Base-by-base conservation (phyloP, 2,797 vertebrate genomes). In the Neostethus bicornis region DNA sequence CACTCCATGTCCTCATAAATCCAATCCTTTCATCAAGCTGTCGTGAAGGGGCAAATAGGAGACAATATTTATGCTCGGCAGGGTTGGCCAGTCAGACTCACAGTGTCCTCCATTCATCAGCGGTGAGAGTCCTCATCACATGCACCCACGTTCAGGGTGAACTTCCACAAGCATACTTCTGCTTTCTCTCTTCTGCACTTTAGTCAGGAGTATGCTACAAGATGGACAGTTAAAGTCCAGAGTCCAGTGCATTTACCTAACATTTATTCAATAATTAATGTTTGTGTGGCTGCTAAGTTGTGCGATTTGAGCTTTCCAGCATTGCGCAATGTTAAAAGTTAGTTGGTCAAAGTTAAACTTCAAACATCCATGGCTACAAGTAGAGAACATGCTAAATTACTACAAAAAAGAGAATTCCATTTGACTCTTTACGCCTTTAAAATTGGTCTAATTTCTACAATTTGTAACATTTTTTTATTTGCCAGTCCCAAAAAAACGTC, bases 261-360 rank as follows among this genome's bases (percentile, higher is more conserved):
- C 58, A 64, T 63, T 66, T 68, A 49, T 71, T 85, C 38, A 83
- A 79, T 82, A 76, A 88, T 75, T 47, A n/a, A 85, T 81, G 67
- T 20, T 31, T 64, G 56, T 59, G 57, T 61, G 55, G 49, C 29
- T 65, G 48, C 54, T 46, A 41, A 55, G 59, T 63, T 10, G 49
- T 51, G 43, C 1, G 34, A 45, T 51, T 28, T 46, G 61, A 63
- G 59, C 41, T 23, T 32, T 63, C 20, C 11, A 23, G 16, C 32
- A 61, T 48, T 31, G 10, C 32, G 35, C 51, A 24, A 25, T 61
- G 35, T 54, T 50, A 70, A 16, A 46, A 29, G 13, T 20, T 20
- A 25, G 50, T 51, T 35, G 31, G 31, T 12, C 46, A 61, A 58
- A 44, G 44, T 61, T 13, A 17, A 24, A 28, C n/a, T 44, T 19